Evolutionary conservation across 2,888 invertebrate genomes (phyloP), one percentile per base, ranked within the genome.

Genomic region (Gandaritis pyraliata): DNA sequence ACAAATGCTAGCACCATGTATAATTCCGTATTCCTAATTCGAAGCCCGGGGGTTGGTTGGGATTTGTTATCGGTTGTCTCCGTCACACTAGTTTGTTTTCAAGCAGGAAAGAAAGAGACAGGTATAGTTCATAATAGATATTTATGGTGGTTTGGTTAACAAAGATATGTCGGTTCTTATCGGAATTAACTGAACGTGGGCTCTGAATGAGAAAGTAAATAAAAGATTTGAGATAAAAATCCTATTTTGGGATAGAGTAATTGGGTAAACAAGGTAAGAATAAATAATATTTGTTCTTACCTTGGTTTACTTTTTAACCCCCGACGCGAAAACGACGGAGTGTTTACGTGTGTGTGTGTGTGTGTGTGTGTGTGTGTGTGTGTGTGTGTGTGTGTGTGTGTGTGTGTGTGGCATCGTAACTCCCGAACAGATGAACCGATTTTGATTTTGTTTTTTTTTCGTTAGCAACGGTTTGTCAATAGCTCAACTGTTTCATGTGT

Each of bases 1-100:
- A 70, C 64, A 70, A 70, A 69, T 64, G 58, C 62, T 56, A 65
- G 53, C 61, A 62, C 45, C 67, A 65, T 69, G 64, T 69, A 66
- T 61, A 61, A 63, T 65, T 58, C 65, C 48, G 56, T 55, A 48
- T 52, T 56, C 59, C 43, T 65, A 65, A 65, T 69, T 67, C 60
- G 49, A 62, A 61, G 61, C 64, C 39, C 8, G 15, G 18, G 15
- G 53, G 58, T 59, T 47, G 53, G 53, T 41, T 41, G 18, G 13
- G 33, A 52, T 59, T 57, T 58, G 52, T 33, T 57, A 58, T 58
- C n/a, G 38, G 41, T 36, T 43, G 15, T 66, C 68, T 65, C 65
- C 47, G 29, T 68, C 56, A 18, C 52, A 36, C 62, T 3, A 41
- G 10, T 2, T 13, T 10, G 6, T 16, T 12, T 36, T 30, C 4